Base-by-base conservation (phyloP, 1,140 invertebrate genomes). In the Dicyema japonicum region DNA sequence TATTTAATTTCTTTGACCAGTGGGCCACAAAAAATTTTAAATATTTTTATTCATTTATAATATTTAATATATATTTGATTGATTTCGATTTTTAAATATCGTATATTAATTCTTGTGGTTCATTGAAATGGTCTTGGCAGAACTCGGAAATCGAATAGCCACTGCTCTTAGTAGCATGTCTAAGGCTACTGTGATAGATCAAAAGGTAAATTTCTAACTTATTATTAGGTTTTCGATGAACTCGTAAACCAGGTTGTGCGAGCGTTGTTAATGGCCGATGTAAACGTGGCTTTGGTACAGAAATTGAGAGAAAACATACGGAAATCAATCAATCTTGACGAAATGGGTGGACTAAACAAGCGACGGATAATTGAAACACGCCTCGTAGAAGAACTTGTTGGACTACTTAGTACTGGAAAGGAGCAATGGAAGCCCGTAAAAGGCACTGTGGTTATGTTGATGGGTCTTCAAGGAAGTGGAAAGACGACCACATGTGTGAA, bases 401-500 rank as follows among this genome's bases (percentile, higher is more conserved):
- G 92, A 58, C 72, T 78, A 56, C 33, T 6, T 19, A 12, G 19
- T 59, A 75, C 80, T 29, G 72, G 75, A 29, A 80, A 92, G 2
- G 88, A 90, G 53, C 70, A 80, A 5, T 90, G 74, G 57, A 69
- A 76, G 38, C 88, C 88, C 33, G 57, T 69, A 0, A 97, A 94
- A 62, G 80, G 75, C 21, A 97, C 94, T 58, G 57, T 97, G 8
- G 78, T 97, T 36, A 97, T 97, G 88, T 97, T 97, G 62, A 88
- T 97, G 30, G 88, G 88, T 46, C 60, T 97, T 2, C 85, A 64
- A 38, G 88, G 88, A 35, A 82, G 78, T 34, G 88, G 88, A 40
- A 97, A 97, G 62, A 97, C 88, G 2, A 97, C 88, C 19, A 90
- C 82, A 14, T 97, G 88, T 62, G 92, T 85, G 37, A 97, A 97